phyloP scores from a whole-genome alignment of 2,113 vertebrate species.

The Ammospiza caudacuta region DNA sequence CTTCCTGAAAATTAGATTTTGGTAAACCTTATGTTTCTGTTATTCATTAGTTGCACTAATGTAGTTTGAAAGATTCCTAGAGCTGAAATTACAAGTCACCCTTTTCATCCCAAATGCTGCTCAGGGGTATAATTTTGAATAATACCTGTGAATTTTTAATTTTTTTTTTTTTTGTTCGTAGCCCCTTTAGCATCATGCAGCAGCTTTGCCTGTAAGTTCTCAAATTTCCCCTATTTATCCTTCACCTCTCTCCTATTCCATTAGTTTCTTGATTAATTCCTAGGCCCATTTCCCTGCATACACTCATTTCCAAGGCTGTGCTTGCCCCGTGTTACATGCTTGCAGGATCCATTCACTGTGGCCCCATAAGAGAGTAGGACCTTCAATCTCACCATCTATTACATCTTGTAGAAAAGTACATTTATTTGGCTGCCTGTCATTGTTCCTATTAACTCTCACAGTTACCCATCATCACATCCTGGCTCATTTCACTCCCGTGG shows the following conservation, averaged over 20 bases:
- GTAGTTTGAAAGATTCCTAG: background rate
- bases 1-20: background rate
- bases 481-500: background rate
- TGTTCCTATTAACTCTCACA: background rate
- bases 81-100: background rate
- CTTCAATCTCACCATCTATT: background rate
- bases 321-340: background rate
- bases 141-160: background rate
- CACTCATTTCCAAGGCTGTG: background rate
- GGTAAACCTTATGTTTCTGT: background rate
- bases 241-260: background rate
- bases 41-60: background rate
- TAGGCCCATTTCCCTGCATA: background rate
- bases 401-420: background rate
- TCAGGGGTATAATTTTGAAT: background rate
- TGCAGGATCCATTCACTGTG: background rate
- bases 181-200: background rate
- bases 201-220: background rate
- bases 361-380: background rate
- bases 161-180: background rate
- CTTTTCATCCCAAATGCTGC: background rate
- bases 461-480: background rate
- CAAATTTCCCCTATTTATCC: background rate
- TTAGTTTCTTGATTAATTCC: background rate
- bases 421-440: background rate